Evolutionary conservation across 2,113 vertebrate genomes (phyloP), one percentile per base, ranked within the genome.

Genomic region (Hippocampus mohnikei): DNA sequence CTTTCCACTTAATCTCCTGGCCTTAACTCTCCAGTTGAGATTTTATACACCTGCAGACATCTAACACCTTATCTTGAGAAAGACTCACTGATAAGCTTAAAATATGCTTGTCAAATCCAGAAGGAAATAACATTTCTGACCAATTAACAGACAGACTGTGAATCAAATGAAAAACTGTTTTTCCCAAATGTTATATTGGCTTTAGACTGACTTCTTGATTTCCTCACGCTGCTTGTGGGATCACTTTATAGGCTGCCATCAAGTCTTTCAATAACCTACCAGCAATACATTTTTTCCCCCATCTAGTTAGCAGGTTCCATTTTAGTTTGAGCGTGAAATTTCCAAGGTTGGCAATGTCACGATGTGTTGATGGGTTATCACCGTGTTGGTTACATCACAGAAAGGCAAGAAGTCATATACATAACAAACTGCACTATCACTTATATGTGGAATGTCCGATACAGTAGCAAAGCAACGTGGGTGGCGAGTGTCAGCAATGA

Each of bases 361-460:
- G 37, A 70, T 73, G 62, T 56, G 33, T 37, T 37, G 73, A 74
- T 67, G 62, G 84, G 85, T 88, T 84, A 84, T 56, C 29, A 2
- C 69, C 10, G 81, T 70, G 67, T 74, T 41, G 72, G 66, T 71
- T 80, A 72, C 84, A 41, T 59, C 11, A 29, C 12, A 63, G 78
- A 79, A 74, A 82, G 75, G 61, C 55, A 23, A 83, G 56, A 46
- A 72, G 29, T 41, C 66, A 67, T 55, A 76, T 21, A 64, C 37
- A 71, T 10, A 21, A 66, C 60, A 67, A 71, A 62, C 41, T 53
- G 66, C 29, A 48, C 5, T 60, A 29, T 25, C 58, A 65, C 58
- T 59, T 25, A 37, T 67, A 71, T 50, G 40, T 25, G 68, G 46
- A 56, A 63, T 76, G 74, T 64, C 62, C 23, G 46, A 8, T 69